Evolutionary conservation across 2,888 invertebrate genomes (phyloP), one percentile per base, ranked within the genome.

Genomic region (Malachius bipustulatus): DNA sequence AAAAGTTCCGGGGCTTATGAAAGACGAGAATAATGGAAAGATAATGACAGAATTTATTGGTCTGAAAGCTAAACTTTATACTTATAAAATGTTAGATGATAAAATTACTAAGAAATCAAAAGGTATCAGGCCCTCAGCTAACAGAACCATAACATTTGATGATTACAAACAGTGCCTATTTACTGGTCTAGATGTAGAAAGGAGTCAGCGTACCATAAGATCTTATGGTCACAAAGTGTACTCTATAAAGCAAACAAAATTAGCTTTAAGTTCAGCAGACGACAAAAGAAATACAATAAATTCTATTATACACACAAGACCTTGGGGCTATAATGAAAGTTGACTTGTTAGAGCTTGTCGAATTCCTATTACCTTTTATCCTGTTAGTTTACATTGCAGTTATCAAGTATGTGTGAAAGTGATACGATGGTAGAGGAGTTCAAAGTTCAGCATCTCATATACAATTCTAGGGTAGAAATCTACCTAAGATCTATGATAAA

Each of bases 41-140:
- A 33, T 38, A 1, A 40, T 42, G 35, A 16, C 31, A 2, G 28
- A 40, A n/a, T 42, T 42, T 37, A 28, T 40, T 9, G 34, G 37
- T 9, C 24, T 41, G 6, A 30, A 33, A 16, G 15, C 39, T 2
- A 41, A 41, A 39, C 33, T 39, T 32, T 39, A 36, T 35, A 8
- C 26, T 2, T 14, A 19, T 26, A 26, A 8, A 30, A 24, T 24
- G 8, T 24, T 24, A 24, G 9, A 24, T 24, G 8, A 8, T 24
- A 9, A 9, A 8, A 4, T 32, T 32, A 32, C 6, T 14, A 36
- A 32, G 36, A 39, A 36, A 26, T 15, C 31, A 8, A 39, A 36
- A 15, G 15, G 30, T 3, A 24, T 26, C 2, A 32, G 15, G 12
- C 4, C 3, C 6, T 12, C 28, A 6, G 26, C 29, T 6, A 28